These are phyloP conservation scores for Theretra japonica DNA, from an alignment of 2,888 invertebrate genomes.

Conservation along the genomic window DNA sequence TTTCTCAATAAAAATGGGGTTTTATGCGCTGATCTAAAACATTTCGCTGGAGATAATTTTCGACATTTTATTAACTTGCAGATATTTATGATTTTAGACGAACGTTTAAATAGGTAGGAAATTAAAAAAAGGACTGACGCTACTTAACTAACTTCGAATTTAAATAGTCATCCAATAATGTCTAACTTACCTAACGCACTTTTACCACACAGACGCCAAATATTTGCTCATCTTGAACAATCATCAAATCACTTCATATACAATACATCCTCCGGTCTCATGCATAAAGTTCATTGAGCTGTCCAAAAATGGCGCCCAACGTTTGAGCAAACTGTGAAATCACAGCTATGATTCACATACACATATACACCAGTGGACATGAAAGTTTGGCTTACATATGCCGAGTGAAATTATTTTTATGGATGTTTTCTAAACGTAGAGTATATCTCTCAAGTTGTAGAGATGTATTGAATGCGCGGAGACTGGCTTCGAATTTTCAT, in stretches of 20 bases:
- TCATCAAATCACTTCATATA: constrained; percentile 30
- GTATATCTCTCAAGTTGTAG: not conserved
- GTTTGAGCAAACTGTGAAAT: constrained; percentile 33
- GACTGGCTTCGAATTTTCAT: too few relatives aligned
- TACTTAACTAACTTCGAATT: not conserved
- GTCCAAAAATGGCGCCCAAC: constrained; percentile 37
- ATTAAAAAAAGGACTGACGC: too few relatives aligned
- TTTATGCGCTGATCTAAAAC: too few relatives aligned
- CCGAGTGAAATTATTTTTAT: constrained; percentile 2
- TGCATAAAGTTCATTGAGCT: constrained; percentile 43
- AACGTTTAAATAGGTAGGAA: too few relatives aligned
- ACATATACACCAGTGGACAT: not conserved
- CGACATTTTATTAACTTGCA: too few relatives aligned
- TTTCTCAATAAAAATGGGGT: too few relatives aligned
- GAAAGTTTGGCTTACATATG: not conserved
- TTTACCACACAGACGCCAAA: not conserved
- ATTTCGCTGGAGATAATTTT: too few relatives aligned
- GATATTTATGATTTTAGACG: too few relatives aligned
- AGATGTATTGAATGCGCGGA: too few relatives aligned
- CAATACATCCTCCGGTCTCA: constrained; percentile 33
- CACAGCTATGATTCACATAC: constrained; percentile 16
- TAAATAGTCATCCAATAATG: not conserved
- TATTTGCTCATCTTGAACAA: not conserved
- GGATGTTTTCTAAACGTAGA: not conserved
- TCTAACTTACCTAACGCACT: not conserved